Percentiles rank a stretch among this genome's conserved stretches.
These are phyloP conservation scores for Tiliacea aurago DNA, from an alignment of 2,888 invertebrate genomes.

Conservation along the genomic window DNA sequence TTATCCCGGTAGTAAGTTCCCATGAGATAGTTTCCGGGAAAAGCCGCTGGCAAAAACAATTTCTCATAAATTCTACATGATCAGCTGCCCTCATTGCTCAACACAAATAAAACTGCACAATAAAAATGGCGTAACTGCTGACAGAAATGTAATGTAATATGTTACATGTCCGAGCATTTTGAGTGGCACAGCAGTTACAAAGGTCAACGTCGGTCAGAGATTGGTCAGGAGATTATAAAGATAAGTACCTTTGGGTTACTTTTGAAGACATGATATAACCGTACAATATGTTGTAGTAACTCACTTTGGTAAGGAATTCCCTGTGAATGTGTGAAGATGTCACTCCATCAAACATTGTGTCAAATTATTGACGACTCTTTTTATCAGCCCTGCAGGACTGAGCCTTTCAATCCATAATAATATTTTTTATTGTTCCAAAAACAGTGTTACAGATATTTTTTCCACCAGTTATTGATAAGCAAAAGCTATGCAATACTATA, in stretches of 20 bases:
- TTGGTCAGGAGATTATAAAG: constrained; percentile 31
- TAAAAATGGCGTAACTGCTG: constrained; percentile 55
- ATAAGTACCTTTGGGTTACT: constrained; percentile 21
- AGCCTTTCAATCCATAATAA: neutral
- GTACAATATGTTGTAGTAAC: neutral
- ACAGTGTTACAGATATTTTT: too few species aligned
- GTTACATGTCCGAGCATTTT: constrained; percentile 36
- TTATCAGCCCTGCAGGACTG: neutral
- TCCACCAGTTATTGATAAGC: too few species aligned
- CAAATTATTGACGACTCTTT: neutral
- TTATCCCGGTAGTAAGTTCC: too few species aligned
- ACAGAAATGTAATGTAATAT: constrained; percentile 38
- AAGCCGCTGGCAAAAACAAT: neutral
- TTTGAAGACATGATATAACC: constrained; percentile 9
- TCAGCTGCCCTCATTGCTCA: constrained; percentile 45
- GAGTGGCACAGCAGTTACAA: constrained; percentile 48
- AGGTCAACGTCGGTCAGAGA: constrained; percentile 44
- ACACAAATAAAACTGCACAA: constrained; percentile 42
- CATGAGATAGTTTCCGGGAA: too few species aligned
- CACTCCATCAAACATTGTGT: neutral
- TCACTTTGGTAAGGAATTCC: neutral
- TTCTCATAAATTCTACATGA: constrained; percentile 17
- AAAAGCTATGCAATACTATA: too few species aligned
- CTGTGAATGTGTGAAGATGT: neutral
- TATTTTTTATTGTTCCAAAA: too few species aligned